Base-by-base conservation (phyloP, 2,888 invertebrate species). In the Lordiphosa andalusiaca region DNA sequence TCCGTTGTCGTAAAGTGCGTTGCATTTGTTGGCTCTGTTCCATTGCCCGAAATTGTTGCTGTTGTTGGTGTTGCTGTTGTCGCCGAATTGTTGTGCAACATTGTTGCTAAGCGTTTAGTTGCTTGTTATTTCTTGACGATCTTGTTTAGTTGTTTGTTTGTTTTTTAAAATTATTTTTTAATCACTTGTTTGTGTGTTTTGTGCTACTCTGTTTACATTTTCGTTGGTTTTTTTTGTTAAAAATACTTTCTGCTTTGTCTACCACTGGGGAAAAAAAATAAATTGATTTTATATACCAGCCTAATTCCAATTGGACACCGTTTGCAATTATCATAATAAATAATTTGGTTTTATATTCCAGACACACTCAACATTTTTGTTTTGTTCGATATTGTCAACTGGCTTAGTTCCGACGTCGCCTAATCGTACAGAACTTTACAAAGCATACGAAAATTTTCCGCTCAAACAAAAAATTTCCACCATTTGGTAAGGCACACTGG, bases 81-180 rank as follows among this genome's bases (percentile, higher is more conserved):
- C 69, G 69, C 51, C 65, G 66, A 66, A 52, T 62, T 77, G 60
- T 74, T 77, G 57, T 73, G 71, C 73, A 80, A 69, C 75, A 70
- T 84, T 75, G 61, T 73, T 72, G 70, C 69, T 68, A 58, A 46
- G 52, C 69, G 54, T 61, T 41, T 60, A 62, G 23, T 55, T 58
- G 35, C 35, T 66, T 44, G 48, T 37, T 33, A 49, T 33, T 58
- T 23, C 23, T 23, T 23, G 6, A 23, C 6, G 23, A 25, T 49
- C 35, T 50, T 50, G 35, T 56, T 35, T 51, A 56, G 50, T 46
- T 51, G 40, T 47, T 56, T 56, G 19, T 47, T 37, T 35, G 12
- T 38, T 54, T 39, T 57, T 65, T 53, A 53, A 36, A 25, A 33
- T 40, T 40, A 36, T 6, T 46, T 16, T 16, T 44, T 33, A 33